Evolutionary conservation across 2,888 invertebrate species (phyloP).

Genomic region (Yponomeuta plumbellus): DNA sequence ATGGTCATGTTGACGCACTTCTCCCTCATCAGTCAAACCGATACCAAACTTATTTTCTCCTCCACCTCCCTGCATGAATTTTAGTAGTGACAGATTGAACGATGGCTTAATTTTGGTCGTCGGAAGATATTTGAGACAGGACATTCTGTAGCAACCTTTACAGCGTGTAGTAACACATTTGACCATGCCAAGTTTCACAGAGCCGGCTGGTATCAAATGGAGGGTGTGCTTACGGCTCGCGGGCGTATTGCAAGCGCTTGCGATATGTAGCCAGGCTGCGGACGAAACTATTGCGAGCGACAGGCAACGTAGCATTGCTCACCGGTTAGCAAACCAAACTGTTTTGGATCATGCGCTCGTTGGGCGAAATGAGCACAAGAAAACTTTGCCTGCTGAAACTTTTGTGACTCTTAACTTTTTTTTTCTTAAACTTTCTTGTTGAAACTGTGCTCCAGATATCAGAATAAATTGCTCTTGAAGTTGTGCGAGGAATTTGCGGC

Average conservation of each 20-base stretch:
- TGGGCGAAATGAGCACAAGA: not conserved
- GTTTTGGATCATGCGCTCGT: slow-evolving; percentile 52
- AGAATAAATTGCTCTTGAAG: not conserved
- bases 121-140: too few species aligned
- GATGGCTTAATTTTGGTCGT: too few species aligned
- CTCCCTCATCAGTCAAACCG: too few species aligned
- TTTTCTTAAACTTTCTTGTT: too few species aligned
- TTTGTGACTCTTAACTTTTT: too few species aligned
- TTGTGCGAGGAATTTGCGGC: not conserved
- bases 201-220: not conserved
- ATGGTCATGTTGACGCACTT: too few species aligned
- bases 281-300: slow-evolving; percentile 51
- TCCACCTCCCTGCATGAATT: too few species aligned
- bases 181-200: not conserved
- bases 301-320: slow-evolving; percentile 50
- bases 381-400: too few species aligned
- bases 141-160: too few species aligned
- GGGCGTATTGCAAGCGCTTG: slow-evolving; percentile 61
- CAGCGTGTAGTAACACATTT: not conserved
- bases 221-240: slow-evolving; percentile 22
- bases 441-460: too few species aligned
- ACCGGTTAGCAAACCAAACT: slow-evolving; percentile 59
- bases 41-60: too few species aligned
- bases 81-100: too few species aligned
- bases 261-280: slow-evolving; percentile 56